These are phyloP conservation scores for Ptilodon capucinus DNA, from an alignment of 2,888 invertebrate species.

Conservation along the genomic window DNA sequence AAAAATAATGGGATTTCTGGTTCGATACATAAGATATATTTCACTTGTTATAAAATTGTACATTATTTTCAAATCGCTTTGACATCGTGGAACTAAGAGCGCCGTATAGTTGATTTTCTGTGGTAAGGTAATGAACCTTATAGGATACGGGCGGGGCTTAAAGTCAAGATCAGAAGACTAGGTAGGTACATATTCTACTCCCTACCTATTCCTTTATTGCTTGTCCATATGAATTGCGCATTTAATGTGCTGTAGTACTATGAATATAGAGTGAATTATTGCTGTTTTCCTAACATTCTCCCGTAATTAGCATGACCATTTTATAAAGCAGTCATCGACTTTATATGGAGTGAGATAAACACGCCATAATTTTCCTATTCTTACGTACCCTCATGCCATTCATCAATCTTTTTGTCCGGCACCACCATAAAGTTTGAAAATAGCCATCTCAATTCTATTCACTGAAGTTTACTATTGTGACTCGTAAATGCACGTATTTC, in stretches of 20 bases:
- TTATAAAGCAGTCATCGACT: neutral
- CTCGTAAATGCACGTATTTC: constrained; percentile 29
- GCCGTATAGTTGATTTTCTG: no score
- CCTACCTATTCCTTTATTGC: no score
- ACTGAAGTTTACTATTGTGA: constrained; percentile 27
- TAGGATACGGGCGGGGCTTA: no score
- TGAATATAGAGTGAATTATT: neutral
- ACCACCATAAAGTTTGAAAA: constrained; percentile 27
- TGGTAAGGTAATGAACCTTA: no score
- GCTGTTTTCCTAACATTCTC: constrained; percentile 1
- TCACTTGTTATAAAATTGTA: no score
- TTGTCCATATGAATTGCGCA: no score
- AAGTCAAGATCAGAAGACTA: no score
- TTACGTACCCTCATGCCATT: constrained; percentile 14
- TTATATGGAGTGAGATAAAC: neutral
- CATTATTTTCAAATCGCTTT: no score
- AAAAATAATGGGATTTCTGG: constrained; percentile 9
- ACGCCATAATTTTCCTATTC: neutral
- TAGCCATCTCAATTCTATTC: constrained; percentile 31
- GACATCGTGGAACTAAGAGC: no score
- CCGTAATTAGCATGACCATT: neutral
- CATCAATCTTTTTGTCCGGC: constrained; percentile 25
- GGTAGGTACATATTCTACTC: no score
- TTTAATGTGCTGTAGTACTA: neutral
- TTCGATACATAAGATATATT: neutral